A percentile compares a stretch with the other conserved stretches of the same genome.
Conservation (phyloP, 2,888 invertebrate species). For the Cephus pulcher region DNA sequence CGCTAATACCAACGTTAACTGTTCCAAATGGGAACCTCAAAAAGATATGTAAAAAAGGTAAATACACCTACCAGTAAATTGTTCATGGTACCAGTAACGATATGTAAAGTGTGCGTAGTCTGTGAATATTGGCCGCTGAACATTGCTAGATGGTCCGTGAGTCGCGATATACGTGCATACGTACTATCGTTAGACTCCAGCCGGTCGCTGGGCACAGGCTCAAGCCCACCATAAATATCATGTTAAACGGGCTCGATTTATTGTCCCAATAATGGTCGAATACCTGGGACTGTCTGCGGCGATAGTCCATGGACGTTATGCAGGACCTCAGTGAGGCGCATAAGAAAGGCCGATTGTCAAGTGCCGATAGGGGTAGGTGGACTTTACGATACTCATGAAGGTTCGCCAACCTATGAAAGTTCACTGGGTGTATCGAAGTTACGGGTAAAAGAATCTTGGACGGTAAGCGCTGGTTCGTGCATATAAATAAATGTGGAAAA, state of each 20-base stretch:
- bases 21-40: too few relatives aligned
- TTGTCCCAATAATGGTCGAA: constrained; percentile 56
- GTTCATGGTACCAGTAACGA: too few relatives aligned
- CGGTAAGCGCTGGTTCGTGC: too few relatives aligned
- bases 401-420: not conserved
- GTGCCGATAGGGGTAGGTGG: constrained; percentile 31
- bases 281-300: constrained; percentile 48
- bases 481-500: too few relatives aligned
- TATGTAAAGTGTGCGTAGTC: not conserved
- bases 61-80: too few relatives aligned
- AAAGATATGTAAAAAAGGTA: too few relatives aligned
- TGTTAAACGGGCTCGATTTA: constrained; percentile 59
- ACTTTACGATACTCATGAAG: constrained; percentile 10
- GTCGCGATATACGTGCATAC: constrained; percentile 35
- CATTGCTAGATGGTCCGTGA: constrained; percentile 55
- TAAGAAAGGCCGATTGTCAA: constrained; percentile 40
- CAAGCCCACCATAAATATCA: constrained; percentile 57
- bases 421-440: not conserved
- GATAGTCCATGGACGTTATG: constrained; percentile 2
- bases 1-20: too few relatives aligned
- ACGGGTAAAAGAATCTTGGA: too few relatives aligned
- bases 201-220: constrained; percentile 18
- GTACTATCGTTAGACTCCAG: constrained; percentile 50
- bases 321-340: constrained; percentile 8
- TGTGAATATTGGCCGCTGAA: constrained; percentile 29